Percentiles rank a stretch among this genome's conserved stretches.
phyloP scores from a whole-genome alignment of 2,797 vertebrate species.

The Hypotaenidia okinawae region DNA sequence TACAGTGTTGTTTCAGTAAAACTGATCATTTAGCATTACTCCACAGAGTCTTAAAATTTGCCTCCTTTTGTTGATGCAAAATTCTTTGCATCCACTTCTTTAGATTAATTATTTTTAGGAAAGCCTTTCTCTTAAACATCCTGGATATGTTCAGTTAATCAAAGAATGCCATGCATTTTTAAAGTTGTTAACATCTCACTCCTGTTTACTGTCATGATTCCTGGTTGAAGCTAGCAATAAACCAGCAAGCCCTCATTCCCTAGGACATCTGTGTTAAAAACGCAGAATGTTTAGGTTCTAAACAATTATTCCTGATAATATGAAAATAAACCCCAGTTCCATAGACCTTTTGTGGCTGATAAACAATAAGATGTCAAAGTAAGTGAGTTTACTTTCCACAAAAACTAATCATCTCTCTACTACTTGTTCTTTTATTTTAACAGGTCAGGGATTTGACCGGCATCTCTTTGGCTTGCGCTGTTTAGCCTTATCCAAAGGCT shows the following conservation, averaged over 20 bases:
- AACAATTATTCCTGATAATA: neutral
- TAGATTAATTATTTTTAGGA: neutral
- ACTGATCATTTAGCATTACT: neutral
- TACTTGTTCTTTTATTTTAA: neutral
- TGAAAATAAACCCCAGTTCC: neutral
- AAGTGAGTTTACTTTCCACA: neutral
- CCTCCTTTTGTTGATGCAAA: neutral
- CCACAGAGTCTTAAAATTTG: neutral
- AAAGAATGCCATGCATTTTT: neutral
- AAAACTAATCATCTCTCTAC: neutral
- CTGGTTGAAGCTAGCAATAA: neutral
- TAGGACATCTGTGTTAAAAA: fast-evolving
- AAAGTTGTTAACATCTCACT: neutral
- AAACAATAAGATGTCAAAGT: neutral
- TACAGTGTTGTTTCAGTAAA: neutral
- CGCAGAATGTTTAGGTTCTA: neutral
- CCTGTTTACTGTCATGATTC: neutral
- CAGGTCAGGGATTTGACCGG: slow-evolving; percentile 96
- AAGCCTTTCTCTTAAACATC: neutral
- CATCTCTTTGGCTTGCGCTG: slow-evolving; percentile 90
- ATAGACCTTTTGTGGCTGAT: neutral
- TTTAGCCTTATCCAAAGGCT: slow-evolving; percentile 81
- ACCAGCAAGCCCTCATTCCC: neutral
- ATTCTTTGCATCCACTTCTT: neutral
- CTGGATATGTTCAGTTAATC: neutral